A percentile compares a stretch with the other conserved stretches of the same genome.
These are phyloP conservation scores for Epiblema foenella DNA, from an alignment of 2,888 invertebrate genomes.

Conservation along the genomic window DNA sequence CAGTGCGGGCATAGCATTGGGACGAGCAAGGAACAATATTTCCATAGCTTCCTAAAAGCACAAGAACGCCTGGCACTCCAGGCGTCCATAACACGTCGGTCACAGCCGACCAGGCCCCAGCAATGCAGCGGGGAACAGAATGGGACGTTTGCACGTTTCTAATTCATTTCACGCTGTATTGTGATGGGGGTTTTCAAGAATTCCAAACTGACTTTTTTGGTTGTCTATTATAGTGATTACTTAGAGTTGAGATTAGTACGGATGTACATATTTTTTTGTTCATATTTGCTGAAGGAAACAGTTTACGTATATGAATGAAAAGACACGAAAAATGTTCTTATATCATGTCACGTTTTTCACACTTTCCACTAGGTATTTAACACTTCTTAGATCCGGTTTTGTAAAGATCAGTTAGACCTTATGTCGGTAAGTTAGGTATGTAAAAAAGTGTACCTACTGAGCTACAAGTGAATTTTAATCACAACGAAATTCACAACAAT, in stretches of 20 bases:
- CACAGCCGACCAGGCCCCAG: slow-evolving; percentile 62
- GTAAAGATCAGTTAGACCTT: too few relatives aligned
- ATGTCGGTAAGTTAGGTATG: too few relatives aligned
- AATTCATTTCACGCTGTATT: slow-evolving; percentile 69
- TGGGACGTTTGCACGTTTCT: slow-evolving; percentile 55
- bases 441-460: too few relatives aligned
- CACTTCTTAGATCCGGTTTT: too few relatives aligned
- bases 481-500: too few relatives aligned
- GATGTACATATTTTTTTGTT: neutral
- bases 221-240: neutral
- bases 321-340: too few relatives aligned
- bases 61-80: slow-evolving; percentile 54
- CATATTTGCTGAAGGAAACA: neutral
- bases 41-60: neutral
- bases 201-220: slow-evolving; percentile 16
- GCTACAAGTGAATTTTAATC: too few relatives aligned
- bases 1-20: neutral
- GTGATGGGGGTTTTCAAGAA: slow-evolving; percentile 47
- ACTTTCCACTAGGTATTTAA: too few relatives aligned
- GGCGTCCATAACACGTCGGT: slow-evolving; percentile 61
- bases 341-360: too few relatives aligned
- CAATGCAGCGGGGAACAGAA: slow-evolving; percentile 54
- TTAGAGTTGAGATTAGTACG: neutral
- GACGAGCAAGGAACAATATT: neutral
- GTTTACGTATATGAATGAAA: too few relatives aligned